A percentile compares a stretch with the other conserved stretches of the same genome.
Evolutionary conservation across 2,797 vertebrate genomes (phyloP).

Genomic region (Agapornis canus): DNA sequence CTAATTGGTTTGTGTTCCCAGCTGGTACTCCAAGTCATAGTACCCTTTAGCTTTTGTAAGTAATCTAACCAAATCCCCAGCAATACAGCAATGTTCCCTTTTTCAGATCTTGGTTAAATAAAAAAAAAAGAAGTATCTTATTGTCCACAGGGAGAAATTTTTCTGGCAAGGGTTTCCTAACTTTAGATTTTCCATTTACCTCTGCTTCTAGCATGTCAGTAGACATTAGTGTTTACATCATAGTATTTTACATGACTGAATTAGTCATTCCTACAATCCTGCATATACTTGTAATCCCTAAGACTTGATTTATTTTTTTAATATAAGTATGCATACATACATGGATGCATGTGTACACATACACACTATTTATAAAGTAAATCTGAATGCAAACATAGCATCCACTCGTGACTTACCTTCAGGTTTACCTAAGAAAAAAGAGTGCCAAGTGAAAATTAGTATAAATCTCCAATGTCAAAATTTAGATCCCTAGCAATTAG

Average conservation of each 20-base stretch:
- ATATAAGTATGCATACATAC: neutral
- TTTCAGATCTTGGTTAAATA: neutral
- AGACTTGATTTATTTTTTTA: neutral
- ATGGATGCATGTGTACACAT: neutral
- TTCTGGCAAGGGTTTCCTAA: neutral
- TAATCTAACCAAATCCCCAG: neutral
- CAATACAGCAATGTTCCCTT: neutral
- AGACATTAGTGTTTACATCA: neutral
- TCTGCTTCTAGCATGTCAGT: neutral
- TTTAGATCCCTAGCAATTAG: neutral
- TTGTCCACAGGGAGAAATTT: neutral
- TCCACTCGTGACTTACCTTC: slow-evolving; percentile 69
- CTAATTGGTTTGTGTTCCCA: neutral
- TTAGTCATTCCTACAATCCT: neutral
- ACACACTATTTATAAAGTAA: neutral
- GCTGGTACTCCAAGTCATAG: neutral
- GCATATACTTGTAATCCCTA: neutral
- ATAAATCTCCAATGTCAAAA: neutral
- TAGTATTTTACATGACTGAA: neutral
- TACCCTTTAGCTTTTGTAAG: neutral
- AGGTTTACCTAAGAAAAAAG: slow-evolving; percentile 69
- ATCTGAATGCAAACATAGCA: neutral
- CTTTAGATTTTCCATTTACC: neutral
- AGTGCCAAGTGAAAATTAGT: slow-evolving; percentile 7
- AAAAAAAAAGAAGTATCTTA: neutral